These are phyloP conservation scores for Cryptus armator DNA, from an alignment of 2,888 invertebrate species.

Conservation along the genomic window DNA sequence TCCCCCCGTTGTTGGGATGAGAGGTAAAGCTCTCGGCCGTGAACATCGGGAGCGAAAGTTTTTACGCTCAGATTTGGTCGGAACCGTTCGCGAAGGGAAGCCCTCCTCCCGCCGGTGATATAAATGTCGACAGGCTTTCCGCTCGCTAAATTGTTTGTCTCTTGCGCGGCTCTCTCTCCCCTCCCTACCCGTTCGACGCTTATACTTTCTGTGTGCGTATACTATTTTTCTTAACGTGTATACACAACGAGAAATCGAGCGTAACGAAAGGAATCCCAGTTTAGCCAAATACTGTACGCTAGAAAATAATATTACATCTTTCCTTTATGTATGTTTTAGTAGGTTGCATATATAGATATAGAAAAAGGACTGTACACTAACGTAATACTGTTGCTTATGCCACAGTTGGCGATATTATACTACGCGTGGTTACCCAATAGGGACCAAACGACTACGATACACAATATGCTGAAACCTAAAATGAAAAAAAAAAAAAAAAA, in stretches of 20 bases:
- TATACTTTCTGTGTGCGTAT: neutral
- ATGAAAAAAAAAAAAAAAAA: neutral
- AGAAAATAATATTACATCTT: slow-evolving; percentile 62
- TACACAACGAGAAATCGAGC: slow-evolving; percentile 41
- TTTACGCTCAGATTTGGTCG: slow-evolving; percentile 71
- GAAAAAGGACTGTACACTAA: neutral
- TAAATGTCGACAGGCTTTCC: slow-evolving; percentile 72
- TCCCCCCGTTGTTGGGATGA: slow-evolving; percentile 53
- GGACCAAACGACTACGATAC: slow-evolving; percentile 35
- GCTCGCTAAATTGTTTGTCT: slow-evolving; percentile 71
- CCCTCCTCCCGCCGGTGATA: slow-evolving; percentile 67
- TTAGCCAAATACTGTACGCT: slow-evolving; percentile 35
- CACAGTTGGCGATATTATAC: slow-evolving; percentile 53
- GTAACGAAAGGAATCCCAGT: slow-evolving; percentile 42
- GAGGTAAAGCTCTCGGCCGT: slow-evolving; percentile 26
- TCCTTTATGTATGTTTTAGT: slow-evolving; percentile 46
- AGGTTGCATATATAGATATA: slow-evolving; percentile 28
- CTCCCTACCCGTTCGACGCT: slow-evolving; percentile 26
- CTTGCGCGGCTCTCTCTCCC: slow-evolving; percentile 33
- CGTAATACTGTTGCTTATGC: slow-evolving; percentile 40
- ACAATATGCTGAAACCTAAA: neutral
- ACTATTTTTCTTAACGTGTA: slow-evolving; percentile 32
- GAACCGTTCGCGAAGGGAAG: slow-evolving; percentile 63
- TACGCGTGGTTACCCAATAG: slow-evolving; percentile 34
- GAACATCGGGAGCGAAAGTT: slow-evolving; percentile 70